Evolutionary conservation across 2,797 vertebrate genomes (phyloP).

Genomic region (Hipposideros larvatus): DNA sequence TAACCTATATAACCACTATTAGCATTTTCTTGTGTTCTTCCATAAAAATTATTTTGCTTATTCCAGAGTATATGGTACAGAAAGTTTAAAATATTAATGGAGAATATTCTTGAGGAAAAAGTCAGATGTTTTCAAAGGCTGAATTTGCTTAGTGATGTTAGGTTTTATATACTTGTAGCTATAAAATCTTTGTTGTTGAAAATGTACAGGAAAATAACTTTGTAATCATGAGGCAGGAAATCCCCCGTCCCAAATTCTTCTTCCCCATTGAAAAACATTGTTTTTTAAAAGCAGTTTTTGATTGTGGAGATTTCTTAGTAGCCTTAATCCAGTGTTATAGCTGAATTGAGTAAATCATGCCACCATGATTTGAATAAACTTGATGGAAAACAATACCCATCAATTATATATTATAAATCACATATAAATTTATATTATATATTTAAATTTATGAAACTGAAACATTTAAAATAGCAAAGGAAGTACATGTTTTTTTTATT

Average conservation of each 20-base stretch:
- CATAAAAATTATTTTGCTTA: background rate
- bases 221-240: background rate
- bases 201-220: background rate
- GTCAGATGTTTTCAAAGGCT: background rate
- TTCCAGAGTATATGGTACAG: background rate
- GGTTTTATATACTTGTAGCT: background rate
- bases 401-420: background rate
- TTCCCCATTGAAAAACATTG: background rate
- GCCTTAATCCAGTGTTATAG: background rate
- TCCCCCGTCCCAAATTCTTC: background rate
- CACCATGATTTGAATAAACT: background rate
- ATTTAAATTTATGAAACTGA: background rate
- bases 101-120: background rate
- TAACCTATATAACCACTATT: background rate
- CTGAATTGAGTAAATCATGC: background rate
- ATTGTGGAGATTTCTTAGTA: background rate
- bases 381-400: background rate
- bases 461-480: background rate
- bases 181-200: slow-evolving; percentile 16
- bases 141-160: background rate
- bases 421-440: background rate
- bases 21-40: background rate
- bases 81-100: background rate
- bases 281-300: background rate
- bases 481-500: background rate